Base-by-base conservation (phyloP, 2,113 vertebrate genomes). In the Lamprotornis superbus region DNA sequence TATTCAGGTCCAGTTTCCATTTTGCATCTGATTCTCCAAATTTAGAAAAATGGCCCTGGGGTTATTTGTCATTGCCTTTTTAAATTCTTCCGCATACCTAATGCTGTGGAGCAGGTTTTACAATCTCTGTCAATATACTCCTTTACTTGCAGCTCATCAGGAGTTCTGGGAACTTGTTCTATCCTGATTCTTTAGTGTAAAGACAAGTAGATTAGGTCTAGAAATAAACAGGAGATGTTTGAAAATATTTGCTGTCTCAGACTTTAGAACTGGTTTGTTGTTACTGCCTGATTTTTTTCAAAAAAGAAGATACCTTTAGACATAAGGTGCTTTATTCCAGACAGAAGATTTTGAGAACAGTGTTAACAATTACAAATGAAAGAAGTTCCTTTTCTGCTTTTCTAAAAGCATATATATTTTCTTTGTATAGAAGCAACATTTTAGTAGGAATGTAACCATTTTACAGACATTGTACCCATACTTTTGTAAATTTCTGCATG, bases 21-120 rank as follows among this genome's bases (percentile, higher is more conserved):
- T 63, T 68, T 74, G 31, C n/a, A 64, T 22, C 60, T 90, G 33
- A 64, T 96, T 94, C 64, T 82, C 42, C 47, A 77, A 86, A 68
- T 83, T 90, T 74, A 86, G 75, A 79, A 90, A 44, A 90, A 86
- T 75, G 24, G n/a, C 92, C 87, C 70, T 7, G 22, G 70, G 94
- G 92, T 83, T 95, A 90, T 95, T 95, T 96, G 69, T 91, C 82
- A 60, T 49, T 61, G 55, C 35, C 37, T 93, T 94, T 70, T 68
- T 75, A 49, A 90, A 75, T 90, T 83, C 85, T 90, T 96, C 65
- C 0, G 1, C 56, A 52, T 78, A 21, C 39, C 28, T 44, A 94
- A 91, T 74, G 93, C 60, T 60, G 92, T 60, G 56, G 87, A 95
- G 61, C 95, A 90, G 90, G 92, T 96, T 95, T 90, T 93, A 70